Evolutionary conservation across 2,797 vertebrate genomes (phyloP), one percentile per base, ranked within the genome.

Genomic region (Sylvilagus floridanus): DNA sequence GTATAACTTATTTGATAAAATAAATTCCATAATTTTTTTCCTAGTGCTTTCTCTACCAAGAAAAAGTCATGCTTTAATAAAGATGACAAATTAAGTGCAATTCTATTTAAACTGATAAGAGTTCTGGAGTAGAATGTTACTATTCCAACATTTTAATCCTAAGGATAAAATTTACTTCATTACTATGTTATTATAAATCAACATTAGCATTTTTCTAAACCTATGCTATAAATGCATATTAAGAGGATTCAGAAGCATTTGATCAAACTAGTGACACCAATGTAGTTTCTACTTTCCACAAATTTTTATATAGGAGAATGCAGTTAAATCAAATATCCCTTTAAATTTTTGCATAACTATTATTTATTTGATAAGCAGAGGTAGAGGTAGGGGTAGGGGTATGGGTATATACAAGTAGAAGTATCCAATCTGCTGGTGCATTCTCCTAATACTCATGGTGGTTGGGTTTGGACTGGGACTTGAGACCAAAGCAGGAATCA

Each of bases 1-100:
- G 6, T 85, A 19, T 69, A 85, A 77, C 30, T 89, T 32, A 87
- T 35, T 78, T 87, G 35, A 87, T 17, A 71, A 77, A 66, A 77
- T 62, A 68, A 73, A 91, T 86, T 92, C 88, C 57, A 65, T 75
- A 17, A 76, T 37, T 90, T 92, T 92, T 63, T 85, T 88, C 63
- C 22, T 92, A 93, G 30, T 83, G 30, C 82, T 92, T 88, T 78
- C 65, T 84, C n/a, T 66, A 54, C 21, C 28, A 88, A 65, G 42
- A 88, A 85, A 91, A 84, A 66, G 28, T 37, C 68, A 79, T 60
- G 12, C 52, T 89, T 93, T 60, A 60, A 75, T 30, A 62, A 62
- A 68, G n/a, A 42, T 78, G 47, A 7, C n/a, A 75, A 75, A 75
- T 63, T 94, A 93, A 93, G 24, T 88, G 2, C 35, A 79, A 82